Evolutionary conservation across 2,797 vertebrate species (phyloP).

Genomic region (Holocentrus rufus): DNA sequence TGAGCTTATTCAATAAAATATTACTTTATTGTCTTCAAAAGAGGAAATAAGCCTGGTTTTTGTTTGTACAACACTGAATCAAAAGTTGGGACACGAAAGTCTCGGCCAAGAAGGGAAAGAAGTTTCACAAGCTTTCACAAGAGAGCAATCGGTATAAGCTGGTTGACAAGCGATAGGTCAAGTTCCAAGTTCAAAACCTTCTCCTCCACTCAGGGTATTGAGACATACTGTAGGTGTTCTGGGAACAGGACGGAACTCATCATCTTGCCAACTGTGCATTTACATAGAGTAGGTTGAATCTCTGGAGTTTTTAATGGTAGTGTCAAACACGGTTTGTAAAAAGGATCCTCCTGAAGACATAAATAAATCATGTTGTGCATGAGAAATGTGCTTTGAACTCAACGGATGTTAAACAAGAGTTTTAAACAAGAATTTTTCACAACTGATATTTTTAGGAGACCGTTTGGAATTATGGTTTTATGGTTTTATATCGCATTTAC

Average conservation of each 20-base stretch:
- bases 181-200: constrained; percentile 56
- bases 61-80: constrained; percentile 19
- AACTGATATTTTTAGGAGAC: constrained; percentile 15
- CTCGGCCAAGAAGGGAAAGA: constrained; percentile 28
- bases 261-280: constrained; percentile 48
- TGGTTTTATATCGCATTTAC: constrained; percentile 5
- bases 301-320: constrained; percentile 14
- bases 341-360: constrained; percentile 10
- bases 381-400: constrained; percentile 1
- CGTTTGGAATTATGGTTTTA: not conserved
- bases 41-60: constrained; percentile 46
- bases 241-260: constrained; percentile 66
- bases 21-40: not conserved
- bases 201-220: constrained; percentile 60
- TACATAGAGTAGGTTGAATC: constrained; percentile 29
- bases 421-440: constrained; percentile 20
- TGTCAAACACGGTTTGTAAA: constrained; percentile 23
- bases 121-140: not conserved
- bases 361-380: constrained; percentile 14
- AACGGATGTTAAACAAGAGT: constrained; percentile 17
- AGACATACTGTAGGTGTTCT: constrained; percentile 56
- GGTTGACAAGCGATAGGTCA: constrained; percentile 58
- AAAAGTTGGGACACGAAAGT: constrained; percentile 29
- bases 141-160: constrained; percentile 13
- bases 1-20: constrained; percentile 23